These are phyloP conservation scores for Lasiurus cinereus DNA, from an alignment of 2,113 vertebrate species.

Conservation along the genomic window DNA sequence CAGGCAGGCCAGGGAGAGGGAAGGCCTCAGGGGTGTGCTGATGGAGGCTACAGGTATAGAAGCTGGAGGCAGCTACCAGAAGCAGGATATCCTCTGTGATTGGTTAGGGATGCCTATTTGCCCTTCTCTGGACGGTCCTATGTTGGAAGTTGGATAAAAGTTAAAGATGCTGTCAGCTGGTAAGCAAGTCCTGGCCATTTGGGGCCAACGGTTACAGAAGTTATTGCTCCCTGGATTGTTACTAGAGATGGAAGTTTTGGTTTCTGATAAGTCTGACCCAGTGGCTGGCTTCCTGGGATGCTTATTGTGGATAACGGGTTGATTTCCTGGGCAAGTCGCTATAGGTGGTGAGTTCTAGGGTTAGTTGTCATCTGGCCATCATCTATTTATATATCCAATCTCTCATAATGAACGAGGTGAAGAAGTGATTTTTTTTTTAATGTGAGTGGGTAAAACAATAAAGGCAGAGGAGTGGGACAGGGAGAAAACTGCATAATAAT, in stretches of 20 bases:
- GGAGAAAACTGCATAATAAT: not conserved
- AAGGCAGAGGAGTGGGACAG: not conserved
- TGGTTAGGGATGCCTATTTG: too few species aligned
- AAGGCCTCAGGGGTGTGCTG: not conserved
- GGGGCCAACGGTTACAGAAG: not conserved
- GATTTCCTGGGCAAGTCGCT: not conserved
- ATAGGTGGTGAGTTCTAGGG: not conserved
- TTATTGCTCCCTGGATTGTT: not conserved
- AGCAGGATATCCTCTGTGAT: accelerated
- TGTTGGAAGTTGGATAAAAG: not conserved
- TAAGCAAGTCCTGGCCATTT: not conserved
- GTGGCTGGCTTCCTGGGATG: not conserved
- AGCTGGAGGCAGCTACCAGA: not conserved
- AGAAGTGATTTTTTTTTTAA: not conserved
- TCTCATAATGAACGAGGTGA: not conserved
- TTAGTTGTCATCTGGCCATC: not conserved
- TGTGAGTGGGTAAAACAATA: not conserved
- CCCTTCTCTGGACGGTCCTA: not conserved
- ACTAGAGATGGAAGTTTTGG: not conserved
- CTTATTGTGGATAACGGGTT: too few species aligned
- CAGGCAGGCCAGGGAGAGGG: not conserved
- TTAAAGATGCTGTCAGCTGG: not conserved
- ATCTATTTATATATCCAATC: not conserved
- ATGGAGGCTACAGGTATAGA: not conserved
- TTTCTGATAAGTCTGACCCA: not conserved